These are phyloP conservation scores for Microcebus lehilahytsara DNA, from an alignment of 2,113 vertebrate genomes.

Conservation along the genomic window DNA sequence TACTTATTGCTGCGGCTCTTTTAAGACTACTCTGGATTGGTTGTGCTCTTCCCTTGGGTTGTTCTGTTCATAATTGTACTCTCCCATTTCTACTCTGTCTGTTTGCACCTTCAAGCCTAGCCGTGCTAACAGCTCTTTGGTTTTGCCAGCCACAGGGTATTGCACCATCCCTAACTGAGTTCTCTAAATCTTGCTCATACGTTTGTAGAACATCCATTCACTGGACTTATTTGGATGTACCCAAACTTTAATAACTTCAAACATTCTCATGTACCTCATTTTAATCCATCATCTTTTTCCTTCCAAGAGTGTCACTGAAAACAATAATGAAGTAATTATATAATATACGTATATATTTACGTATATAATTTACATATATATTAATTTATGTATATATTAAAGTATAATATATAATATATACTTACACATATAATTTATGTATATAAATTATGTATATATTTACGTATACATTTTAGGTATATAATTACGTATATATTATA, in stretches of 20 bases:
- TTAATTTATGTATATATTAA: neutral
- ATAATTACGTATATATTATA: neutral
- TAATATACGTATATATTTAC: neutral
- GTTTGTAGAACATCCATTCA: neutral
- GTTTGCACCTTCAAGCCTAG: neutral
- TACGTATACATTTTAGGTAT: too few relatives aligned
- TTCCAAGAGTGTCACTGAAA: neutral
- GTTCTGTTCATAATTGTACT: neutral
- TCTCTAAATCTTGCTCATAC: neutral
- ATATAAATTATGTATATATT: too few relatives aligned
- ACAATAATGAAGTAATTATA: neutral
- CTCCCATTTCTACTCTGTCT: neutral
- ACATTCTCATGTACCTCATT: neutral
- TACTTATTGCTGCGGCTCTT: neutral
- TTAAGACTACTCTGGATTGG: neutral
- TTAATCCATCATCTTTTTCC: neutral
- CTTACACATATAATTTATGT: neutral
- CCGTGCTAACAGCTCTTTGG: neutral
- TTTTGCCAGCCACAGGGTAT: neutral
- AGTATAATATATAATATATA: neutral
- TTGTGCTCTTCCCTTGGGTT: neutral
- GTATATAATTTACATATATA: neutral
- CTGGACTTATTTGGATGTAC: neutral
- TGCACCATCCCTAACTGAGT: neutral
- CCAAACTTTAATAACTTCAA: neutral